phyloP scores from a whole-genome alignment of 2,797 vertebrate genomes.

The Galagoides demidoff region DNA sequence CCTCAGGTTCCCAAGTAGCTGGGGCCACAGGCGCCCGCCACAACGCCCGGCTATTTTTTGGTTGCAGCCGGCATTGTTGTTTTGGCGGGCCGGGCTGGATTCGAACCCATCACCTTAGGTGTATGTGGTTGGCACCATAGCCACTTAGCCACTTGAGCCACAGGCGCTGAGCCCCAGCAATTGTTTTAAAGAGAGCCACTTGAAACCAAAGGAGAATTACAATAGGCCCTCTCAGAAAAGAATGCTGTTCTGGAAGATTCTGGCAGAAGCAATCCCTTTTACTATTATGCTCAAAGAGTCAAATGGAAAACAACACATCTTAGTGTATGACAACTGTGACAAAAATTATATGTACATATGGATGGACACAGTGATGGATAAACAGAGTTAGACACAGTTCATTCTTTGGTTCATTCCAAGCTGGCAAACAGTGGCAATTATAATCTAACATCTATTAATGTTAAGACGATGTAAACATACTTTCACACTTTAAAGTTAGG shows the following conservation, averaged over 20 bases:
- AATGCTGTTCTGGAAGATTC: background rate
- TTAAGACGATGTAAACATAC: background rate
- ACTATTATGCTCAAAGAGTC: background rate
- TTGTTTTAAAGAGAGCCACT: background rate
- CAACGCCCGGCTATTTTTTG: too few species aligned
- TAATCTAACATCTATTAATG: background rate
- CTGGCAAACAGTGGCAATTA: background rate
- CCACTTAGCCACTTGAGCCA: too few species aligned
- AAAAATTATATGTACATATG: background rate
- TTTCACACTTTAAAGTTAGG: conserved; percentile 10
- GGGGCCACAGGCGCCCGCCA: too few species aligned
- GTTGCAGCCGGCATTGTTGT: too few species aligned
- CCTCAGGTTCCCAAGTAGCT: too few species aligned
- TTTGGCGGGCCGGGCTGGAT: too few species aligned
- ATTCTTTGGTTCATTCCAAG: background rate
- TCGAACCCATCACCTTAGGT: too few species aligned
- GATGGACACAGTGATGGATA: background rate
- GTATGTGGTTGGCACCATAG: too few species aligned
- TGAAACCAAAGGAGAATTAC: background rate
- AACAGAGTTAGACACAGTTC: background rate
- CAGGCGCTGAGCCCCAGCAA: too few species aligned
- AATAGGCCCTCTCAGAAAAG: background rate
- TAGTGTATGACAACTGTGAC: background rate
- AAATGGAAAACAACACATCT: background rate
- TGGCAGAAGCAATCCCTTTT: background rate